Evolutionary conservation across 2,888 invertebrate genomes (phyloP).

Genomic region (Aleiodes alternator): DNA sequence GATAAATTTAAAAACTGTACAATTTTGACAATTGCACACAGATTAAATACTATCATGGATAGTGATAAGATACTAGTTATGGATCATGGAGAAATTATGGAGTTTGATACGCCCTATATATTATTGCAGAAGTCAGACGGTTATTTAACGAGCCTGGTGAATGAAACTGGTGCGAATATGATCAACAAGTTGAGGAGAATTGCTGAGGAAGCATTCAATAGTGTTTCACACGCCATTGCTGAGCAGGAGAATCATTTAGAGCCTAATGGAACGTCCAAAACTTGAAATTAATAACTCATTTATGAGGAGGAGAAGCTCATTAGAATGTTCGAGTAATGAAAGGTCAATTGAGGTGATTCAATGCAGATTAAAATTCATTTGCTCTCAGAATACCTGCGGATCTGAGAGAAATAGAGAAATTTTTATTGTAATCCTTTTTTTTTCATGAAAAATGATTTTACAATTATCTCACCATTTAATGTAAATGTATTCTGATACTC

Average conservation of each 20-base stretch:
- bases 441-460: no score
- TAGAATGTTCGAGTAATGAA: slow-evolving; percentile 81
- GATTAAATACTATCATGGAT: slow-evolving; percentile 95
- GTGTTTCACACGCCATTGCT: neutral
- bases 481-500: no score
- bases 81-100: slow-evolving; percentile 86
- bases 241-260: neutral
- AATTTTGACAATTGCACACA: slow-evolving; percentile 93
- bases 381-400: neutral
- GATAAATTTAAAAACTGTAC: slow-evolving; percentile 88
- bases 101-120: slow-evolving; percentile 84
- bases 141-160: slow-evolving; percentile 82
- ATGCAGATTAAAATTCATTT: no score
- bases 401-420: slow-evolving; percentile 62
- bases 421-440: slow-evolving; percentile 77
- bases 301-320: no score
- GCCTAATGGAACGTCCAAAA: neutral
- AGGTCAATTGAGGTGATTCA: slow-evolving; percentile 76
- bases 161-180: slow-evolving; percentile 81
- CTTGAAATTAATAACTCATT: slow-evolving; percentile 20
- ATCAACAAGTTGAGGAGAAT: slow-evolving; percentile 76
- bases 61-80: slow-evolving; percentile 92
- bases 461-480: no score
- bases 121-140: slow-evolving; percentile 81
- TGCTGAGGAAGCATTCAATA: slow-evolving; percentile 71